A percentile compares a stretch with the other conserved stretches of the same genome.
These are phyloP conservation scores for Casuarius casuarius DNA, from an alignment of 2,113 vertebrate species.

Conservation along the genomic window DNA sequence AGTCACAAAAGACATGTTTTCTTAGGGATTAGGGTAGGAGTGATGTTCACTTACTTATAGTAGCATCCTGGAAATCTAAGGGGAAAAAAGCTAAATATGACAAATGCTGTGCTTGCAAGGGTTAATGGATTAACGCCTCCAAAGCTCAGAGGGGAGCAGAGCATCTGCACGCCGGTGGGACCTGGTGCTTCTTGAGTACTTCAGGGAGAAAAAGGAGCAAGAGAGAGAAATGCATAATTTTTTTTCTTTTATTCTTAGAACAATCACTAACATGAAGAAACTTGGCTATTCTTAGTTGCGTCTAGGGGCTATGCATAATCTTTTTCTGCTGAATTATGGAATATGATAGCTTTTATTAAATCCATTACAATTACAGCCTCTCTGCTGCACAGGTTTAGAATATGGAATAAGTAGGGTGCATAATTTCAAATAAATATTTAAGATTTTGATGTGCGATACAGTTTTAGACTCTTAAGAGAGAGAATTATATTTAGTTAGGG, in stretches of 20 bases:
- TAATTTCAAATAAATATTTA: slow-evolving; percentile 84
- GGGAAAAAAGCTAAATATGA: not conserved
- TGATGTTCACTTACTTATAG: not conserved
- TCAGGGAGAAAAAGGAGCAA: not conserved
- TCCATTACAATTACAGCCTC: slow-evolving; percentile 69
- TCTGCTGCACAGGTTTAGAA: slow-evolving; percentile 72
- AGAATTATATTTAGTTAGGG: slow-evolving; percentile 36
- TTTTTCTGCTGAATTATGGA: slow-evolving; percentile 76
- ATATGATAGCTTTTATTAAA: slow-evolving; percentile 74
- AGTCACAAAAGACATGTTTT: no score
- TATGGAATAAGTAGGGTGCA: slow-evolving; percentile 81
- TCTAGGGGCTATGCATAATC: slow-evolving; percentile 65
- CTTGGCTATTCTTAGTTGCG: slow-evolving; percentile 76
- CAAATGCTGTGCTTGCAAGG: not conserved
- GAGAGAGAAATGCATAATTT: not conserved
- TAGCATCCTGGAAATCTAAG: not conserved
- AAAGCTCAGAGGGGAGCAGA: not conserved
- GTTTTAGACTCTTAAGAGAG: slow-evolving; percentile 66
- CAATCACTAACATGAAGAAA: slow-evolving; percentile 51
- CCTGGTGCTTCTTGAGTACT: not conserved
- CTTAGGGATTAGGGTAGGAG: rapidly evolving
- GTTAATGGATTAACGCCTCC: not conserved
- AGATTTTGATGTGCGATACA: slow-evolving; percentile 71
- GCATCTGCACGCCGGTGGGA: not conserved
- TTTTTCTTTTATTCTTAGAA: slow-evolving; percentile 45